Evolutionary conservation across 2,797 vertebrate genomes (phyloP), one percentile per base, ranked within the genome.

Genomic region (Centropyge bicolor): DNA sequence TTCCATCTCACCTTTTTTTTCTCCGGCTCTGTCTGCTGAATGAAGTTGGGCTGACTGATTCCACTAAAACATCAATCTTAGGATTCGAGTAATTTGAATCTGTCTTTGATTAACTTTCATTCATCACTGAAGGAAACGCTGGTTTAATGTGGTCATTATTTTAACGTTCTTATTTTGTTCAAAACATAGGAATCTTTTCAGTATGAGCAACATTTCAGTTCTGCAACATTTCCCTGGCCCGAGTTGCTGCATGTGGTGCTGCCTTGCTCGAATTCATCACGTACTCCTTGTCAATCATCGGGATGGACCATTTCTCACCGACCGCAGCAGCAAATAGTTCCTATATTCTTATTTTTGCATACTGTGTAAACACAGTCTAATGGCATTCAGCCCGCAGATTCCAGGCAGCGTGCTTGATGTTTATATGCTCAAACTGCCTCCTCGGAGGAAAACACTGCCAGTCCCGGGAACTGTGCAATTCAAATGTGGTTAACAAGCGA

Each of bases 401-500:
- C 36, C 73, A 87, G 74, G 74, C 76, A 57, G 41, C 14, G 2
- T 41, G 43, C 70, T 87, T 85, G 78, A 91, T 84, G 78, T 83
- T 88, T 83, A 86, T 86, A 65, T 79, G 80, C 80, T 80, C 76
- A 85, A 84, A 86, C 80, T 82, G 85, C 59, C 71, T 83, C 78
- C 76, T 74, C 1, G 2, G 54, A 70, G 72, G 70, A 83, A 87
- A 77, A 69, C 46, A 41, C 69, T 77, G 55, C 71, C 78, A 52
- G 63, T 83, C 70, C 65, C 43, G 24, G 38, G 43, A 80, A 80
- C 64, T 55, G 74, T 81, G 83, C 70, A 78, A 86, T 86, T 90
- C 81, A 88, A 89, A 90, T 87, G 86, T 80, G 85, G 76, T 83
- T 91, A 81, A 80, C 52, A 67, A 83, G 77, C 6, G 48, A 79